Percentiles rank a stretch among this genome's conserved stretches.
Conservation (phyloP, 1,140 invertebrate species). For the Melanaphis sacchari region DNA sequence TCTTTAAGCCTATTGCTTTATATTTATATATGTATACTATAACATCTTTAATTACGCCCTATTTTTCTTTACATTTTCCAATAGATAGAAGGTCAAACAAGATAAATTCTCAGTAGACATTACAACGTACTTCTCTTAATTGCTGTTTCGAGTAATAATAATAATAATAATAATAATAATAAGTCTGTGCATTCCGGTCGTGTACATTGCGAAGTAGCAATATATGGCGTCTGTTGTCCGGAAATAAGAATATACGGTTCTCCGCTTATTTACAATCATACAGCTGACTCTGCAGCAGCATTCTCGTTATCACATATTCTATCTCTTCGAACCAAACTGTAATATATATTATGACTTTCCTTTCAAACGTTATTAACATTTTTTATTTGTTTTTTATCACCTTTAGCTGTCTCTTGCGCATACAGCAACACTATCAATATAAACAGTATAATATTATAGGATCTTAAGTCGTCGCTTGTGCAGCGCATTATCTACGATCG, state of each 20-base stretch:
- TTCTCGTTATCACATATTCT: slow-evolving; percentile 26
- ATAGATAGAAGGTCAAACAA: slow-evolving; percentile 20
- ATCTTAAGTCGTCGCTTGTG: neutral
- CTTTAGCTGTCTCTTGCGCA: neutral
- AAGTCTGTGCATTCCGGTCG: neutral
- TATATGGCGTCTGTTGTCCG: slow-evolving; percentile 25
- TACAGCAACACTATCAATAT: neutral
- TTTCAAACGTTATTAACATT: neutral
- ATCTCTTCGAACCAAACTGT: neutral
- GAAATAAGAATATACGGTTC: neutral
- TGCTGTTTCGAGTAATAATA: slow-evolving; percentile 16
- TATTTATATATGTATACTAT: neutral
- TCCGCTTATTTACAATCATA: neutral
- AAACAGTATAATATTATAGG: neutral
- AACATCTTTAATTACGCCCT: slow-evolving; percentile 24
- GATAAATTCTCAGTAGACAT: slow-evolving; percentile 2
- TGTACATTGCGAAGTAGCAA: neutral
- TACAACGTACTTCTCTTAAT: slow-evolving; percentile 18
- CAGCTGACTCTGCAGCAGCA: neutral
- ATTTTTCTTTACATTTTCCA: slow-evolving; percentile 38
- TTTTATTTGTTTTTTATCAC: slow-evolving; percentile 16
- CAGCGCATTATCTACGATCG: neutral
- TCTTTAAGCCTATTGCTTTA: neutral
- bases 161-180: slow-evolving; percentile 19
- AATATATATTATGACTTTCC: slow-evolving; percentile 25